Percentiles rank a stretch among this genome's conserved stretches.
Conservation (phyloP, 2,888 invertebrate genomes). For the Conchocele bisecta region DNA sequence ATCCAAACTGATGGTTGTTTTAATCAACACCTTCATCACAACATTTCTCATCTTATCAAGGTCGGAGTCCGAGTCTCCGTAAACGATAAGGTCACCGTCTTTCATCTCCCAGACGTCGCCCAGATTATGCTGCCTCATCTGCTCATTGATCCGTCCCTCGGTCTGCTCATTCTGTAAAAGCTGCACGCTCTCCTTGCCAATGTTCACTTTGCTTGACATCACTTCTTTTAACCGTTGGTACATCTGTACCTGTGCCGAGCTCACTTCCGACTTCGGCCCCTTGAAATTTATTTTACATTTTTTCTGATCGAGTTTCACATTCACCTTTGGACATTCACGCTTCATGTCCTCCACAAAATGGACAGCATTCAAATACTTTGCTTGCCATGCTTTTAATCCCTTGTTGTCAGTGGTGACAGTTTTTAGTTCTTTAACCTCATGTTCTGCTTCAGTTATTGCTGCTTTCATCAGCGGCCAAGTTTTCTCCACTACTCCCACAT, state of each 20-base stretch:
- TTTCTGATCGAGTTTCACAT: background rate
- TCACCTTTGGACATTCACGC: background rate
- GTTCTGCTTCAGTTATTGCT: conserved; percentile 10
- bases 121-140: conserved; percentile 16
- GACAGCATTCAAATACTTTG: conserved; percentile 11
- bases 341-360: conserved; percentile 18
- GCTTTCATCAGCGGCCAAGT: conserved; percentile 5
- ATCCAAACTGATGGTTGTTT: conserved; percentile 29
- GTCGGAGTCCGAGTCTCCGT: conserved; percentile 25
- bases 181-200: conserved; percentile 12
- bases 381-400: conserved; percentile 15
- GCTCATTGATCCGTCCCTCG: conserved; percentile 1
- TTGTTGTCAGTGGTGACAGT: conserved; percentile 14
- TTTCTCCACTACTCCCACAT: conserved; percentile 9
- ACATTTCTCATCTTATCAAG: conserved; percentile 25
- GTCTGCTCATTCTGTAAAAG: conserved; percentile 19
- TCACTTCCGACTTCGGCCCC: conserved; percentile 5
- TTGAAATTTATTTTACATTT: conserved; percentile 4
- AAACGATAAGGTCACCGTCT: conserved; percentile 8
- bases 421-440: conserved; percentile 12
- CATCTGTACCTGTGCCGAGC: conserved; percentile 10
- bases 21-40: conserved; percentile 18
- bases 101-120: conserved; percentile 43
- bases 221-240: conserved; percentile 19
- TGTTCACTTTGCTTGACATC: background rate